Percentiles rank a stretch among this genome's conserved stretches.
These are phyloP conservation scores for Heliconius aoede DNA, from an alignment of 2,888 invertebrate genomes.

Conservation along the genomic window DNA sequence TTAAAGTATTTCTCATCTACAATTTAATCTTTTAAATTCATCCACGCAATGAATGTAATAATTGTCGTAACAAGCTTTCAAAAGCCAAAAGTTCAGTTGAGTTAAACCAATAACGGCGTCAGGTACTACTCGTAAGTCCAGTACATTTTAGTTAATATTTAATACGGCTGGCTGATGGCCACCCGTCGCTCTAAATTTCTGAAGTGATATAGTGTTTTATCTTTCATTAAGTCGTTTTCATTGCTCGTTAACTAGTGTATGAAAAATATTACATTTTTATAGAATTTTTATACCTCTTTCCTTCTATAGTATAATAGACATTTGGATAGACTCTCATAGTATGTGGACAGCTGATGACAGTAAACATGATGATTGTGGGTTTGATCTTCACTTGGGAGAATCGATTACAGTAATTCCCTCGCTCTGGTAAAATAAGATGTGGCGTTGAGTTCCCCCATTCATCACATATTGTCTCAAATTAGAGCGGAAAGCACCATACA, in stretches of 20 bases:
- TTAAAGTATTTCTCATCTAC: no score
- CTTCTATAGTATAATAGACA: no score
- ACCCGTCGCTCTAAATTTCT: slow-evolving; percentile 56
- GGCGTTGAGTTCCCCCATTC: no score
- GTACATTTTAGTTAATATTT: slow-evolving; percentile 67
- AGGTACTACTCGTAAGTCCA: slow-evolving; percentile 66
- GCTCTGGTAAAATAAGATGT: no score
- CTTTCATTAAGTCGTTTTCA: slow-evolving; percentile 15
- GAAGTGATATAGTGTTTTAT: slow-evolving; percentile 46
- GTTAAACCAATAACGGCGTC: slow-evolving; percentile 57
- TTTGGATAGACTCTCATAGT: no score
- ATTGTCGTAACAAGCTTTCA: not conserved
- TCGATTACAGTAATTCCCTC: no score
- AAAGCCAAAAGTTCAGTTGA: slow-evolving; percentile 31
- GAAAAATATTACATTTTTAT: not conserved
- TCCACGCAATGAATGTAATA: not conserved
- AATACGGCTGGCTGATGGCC: slow-evolving; percentile 53
- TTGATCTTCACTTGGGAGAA: no score
- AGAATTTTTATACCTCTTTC: not conserved
- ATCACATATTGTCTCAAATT: no score
- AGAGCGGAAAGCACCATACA: no score
- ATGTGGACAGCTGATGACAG: no score
- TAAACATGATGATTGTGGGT: no score
- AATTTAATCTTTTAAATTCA: not conserved
- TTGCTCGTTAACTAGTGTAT: slow-evolving; percentile 15